These are phyloP conservation scores for Trematomus bernacchii DNA, from an alignment of 2,797 vertebrate genomes.

Conservation along the genomic window DNA sequence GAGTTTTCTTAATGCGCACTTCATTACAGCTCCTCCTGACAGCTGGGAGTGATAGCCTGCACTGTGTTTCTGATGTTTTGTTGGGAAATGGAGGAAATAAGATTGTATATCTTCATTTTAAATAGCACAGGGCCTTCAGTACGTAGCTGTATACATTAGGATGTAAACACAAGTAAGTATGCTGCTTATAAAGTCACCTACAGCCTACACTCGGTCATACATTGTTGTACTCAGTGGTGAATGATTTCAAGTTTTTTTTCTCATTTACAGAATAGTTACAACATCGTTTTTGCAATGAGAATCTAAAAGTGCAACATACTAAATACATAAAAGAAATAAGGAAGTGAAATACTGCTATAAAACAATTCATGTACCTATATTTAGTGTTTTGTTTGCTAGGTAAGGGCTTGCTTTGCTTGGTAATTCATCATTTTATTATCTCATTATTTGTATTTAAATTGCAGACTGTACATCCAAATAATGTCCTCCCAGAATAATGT, in stretches of 20 bases:
- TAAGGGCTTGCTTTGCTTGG: neutral
- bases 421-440: neutral
- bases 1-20: slow-evolving; percentile 15
- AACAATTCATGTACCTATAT: too few species aligned
- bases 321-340: too few species aligned
- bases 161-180: neutral
- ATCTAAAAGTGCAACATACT: too few species aligned
- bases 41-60: neutral
- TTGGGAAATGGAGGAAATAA: neutral
- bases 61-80: neutral
- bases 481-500: neutral
- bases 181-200: neutral
- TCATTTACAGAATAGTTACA: too few species aligned
- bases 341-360: too few species aligned
- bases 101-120: neutral
- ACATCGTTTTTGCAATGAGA: too few species aligned
- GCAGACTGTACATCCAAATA: neutral
- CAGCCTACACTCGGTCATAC: too few species aligned
- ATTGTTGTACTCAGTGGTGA: too few species aligned
- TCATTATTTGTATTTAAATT: neutral
- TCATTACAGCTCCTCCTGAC: neutral
- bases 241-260: too few species aligned
- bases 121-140: neutral
- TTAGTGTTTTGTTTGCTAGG: neutral
- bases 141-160: too few species aligned